A percentile compares a stretch with the other conserved stretches of the same genome.
phyloP scores from a whole-genome alignment of 2,888 invertebrate species.

The Halictus ligatus region DNA sequence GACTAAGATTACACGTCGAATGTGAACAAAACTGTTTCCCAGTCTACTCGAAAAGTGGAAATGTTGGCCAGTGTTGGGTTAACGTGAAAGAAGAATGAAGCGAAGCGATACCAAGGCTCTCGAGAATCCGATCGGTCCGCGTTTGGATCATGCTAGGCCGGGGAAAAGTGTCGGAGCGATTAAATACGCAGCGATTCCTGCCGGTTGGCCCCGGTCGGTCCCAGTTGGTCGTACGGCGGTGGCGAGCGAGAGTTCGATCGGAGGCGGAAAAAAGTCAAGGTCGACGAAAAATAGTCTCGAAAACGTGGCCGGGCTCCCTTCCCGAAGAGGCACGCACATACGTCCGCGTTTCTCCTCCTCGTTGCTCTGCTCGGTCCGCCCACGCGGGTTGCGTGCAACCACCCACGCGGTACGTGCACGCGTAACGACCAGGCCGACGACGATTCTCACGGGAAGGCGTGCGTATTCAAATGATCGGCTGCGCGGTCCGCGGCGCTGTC shows the following conservation, averaged over 20 bases:
- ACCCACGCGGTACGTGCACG: constrained; percentile 68
- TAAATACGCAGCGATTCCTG: not conserved
- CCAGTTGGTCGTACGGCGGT: not conserved
- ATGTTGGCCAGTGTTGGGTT: too few relatives aligned
- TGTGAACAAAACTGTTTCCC: too few relatives aligned
- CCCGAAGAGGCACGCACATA: constrained; percentile 45
- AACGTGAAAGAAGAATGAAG: too few relatives aligned
- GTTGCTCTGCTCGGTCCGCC: constrained; percentile 56
- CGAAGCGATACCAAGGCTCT: not conserved
- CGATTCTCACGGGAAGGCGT: constrained; percentile 72
- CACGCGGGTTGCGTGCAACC: constrained; percentile 68
- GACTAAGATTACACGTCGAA: too few relatives aligned
- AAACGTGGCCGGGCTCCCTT: constrained; percentile 24
- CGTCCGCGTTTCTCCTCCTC: constrained; percentile 50
- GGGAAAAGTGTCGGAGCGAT: not conserved
- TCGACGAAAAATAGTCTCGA: constrained; percentile 33
- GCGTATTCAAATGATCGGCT: constrained; percentile 62
- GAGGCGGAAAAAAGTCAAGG: constrained; percentile 39
- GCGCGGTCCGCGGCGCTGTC: constrained; percentile 29
- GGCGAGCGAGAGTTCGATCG: not conserved
- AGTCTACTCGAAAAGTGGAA: not conserved
- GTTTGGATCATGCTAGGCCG: not conserved
- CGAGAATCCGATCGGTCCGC: not conserved
- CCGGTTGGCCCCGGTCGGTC: not conserved
- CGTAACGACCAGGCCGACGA: constrained; percentile 61